Evolutionary conservation across 2,888 invertebrate genomes (phyloP), one percentile per base, ranked within the genome.

Genomic region (Diabrotica balteata): DNA sequence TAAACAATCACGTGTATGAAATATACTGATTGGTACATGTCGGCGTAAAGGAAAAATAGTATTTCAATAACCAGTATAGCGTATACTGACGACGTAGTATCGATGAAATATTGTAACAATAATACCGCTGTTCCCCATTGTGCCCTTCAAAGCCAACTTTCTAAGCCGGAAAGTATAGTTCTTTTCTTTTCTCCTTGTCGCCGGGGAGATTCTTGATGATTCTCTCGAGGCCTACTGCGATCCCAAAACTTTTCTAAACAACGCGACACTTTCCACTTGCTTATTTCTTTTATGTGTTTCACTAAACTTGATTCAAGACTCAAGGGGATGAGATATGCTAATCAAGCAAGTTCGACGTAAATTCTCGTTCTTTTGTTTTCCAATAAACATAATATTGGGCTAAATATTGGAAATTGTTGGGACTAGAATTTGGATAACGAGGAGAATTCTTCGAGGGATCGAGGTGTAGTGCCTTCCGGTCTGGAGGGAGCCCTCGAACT

Each of bases 281-380:
- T 64, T 52, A 64, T 58, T 64, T 64, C 64, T 64, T 64, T 64
- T 58, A 64, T 52, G 52, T 52, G 45, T 64, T 64, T 32, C 58
- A 58, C 52, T 51, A 46, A 64, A 63, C 55, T 49, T 57, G 53
- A 46, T 43, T 45, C 57, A 8, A 49, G 44, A 50, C 55, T 63
- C 58, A 58, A 58, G 58, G 63, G 58, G 50, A 52, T 52, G 22
- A 44, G 58, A 57, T 64, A 57, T 63, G 63, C 44, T 63, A 64
- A 64, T 59, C 52, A 52, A 55, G 50, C 50, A 42, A 9, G 22
- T 52, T 10, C n/a, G 8, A 46, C 32, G 32, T 32, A 32, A 32
- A 32, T 32, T 32, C 32, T 32, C 32, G 32, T 32, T 50, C 49
- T 43, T 9, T 17, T 51, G 57, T 57, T 63, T 57, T 50, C 57